Evolutionary conservation across 2,113 vertebrate genomes (phyloP).

Genomic region (Tricholaema leucomelas): DNA sequence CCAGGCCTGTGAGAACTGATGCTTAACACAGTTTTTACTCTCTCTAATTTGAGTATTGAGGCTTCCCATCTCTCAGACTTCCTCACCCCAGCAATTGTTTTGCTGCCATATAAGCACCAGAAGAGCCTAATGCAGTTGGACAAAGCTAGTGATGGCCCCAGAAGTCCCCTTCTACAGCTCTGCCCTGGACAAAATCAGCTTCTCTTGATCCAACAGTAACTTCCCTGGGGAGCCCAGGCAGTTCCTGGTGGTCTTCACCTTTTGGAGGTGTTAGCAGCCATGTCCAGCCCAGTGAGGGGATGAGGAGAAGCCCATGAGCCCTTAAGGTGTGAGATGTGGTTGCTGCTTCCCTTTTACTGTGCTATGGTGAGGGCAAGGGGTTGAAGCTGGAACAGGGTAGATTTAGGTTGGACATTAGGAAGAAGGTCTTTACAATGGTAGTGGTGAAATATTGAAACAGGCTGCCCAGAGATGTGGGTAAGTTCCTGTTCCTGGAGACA

Average conservation of each 20-base stretch:
- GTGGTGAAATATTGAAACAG: too few relatives aligned
- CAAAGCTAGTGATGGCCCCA: rapidly evolving
- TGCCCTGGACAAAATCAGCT: neutral
- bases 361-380: rapidly evolving
- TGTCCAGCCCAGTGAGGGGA: neutral
- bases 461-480: too few relatives aligned
- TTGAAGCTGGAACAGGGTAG: too few relatives aligned
- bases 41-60: neutral
- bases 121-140: neutral
- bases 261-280: neutral
- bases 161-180: neutral
- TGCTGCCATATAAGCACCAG: neutral
- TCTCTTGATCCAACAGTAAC: neutral
- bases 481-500: too few relatives aligned
- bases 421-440: too few relatives aligned
- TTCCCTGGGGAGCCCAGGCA: neutral
- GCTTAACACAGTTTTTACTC: neutral
- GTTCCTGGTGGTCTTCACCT: neutral
- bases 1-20: neutral
- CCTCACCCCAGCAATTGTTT: rapidly evolving
- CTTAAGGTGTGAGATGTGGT: neutral
- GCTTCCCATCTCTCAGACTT: neutral
- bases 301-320: neutral
- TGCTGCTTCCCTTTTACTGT: neutral
- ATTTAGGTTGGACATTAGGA: too few relatives aligned